Base-by-base conservation (phyloP, 2,888 invertebrate species). In the Timandra comae region DNA sequence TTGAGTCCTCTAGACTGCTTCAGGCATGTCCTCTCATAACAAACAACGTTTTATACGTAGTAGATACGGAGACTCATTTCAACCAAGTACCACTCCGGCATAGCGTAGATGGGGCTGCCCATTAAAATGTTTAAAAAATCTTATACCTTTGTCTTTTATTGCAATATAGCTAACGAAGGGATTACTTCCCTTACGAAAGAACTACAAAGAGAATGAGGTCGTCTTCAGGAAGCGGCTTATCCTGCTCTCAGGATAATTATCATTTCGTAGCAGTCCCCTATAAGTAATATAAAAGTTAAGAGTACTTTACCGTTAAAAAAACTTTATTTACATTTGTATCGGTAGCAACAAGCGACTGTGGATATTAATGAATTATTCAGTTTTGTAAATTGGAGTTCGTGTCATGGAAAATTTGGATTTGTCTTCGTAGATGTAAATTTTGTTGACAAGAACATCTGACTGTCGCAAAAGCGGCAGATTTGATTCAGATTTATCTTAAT, bases 361-460 rank as follows among this genome's bases (percentile, higher is more conserved):
- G 33, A 44, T 44, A 55, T 56, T 56, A 55, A 66, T 72, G 63
- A 70, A 72, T 75, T 57, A 75, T 71, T 68, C 65, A 71, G 48
- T 46, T 51, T 50, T 42, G 36, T 61, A 63, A 64, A 62, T 63
- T 61, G 54, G 61, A 61, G 49, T 64, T 59, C 52, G 60, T 59
- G 55, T 63, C 49, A 58, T 50, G 57, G 60, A 64, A 66, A 66
- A 61, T 63, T 62, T 58, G 41, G 46, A 46, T 38, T 43, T 52
- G 53, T 49, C 49, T 57, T 58, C 48, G 51, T 29, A 55, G 63
- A 52, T 57, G 61, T 52, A 38, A 48, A 49, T 48, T 52, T 39
- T 43, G 45, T 58, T 58, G 56, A 51, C 39, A 36, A 50, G 50
- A 56, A 49, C 43, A 43, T 16, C 30, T 21, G 25, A 12, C 9